Evolutionary conservation across 64 coral and sea anemone species (phyloP).

Genomic region (Montipora foliosa): DNA sequence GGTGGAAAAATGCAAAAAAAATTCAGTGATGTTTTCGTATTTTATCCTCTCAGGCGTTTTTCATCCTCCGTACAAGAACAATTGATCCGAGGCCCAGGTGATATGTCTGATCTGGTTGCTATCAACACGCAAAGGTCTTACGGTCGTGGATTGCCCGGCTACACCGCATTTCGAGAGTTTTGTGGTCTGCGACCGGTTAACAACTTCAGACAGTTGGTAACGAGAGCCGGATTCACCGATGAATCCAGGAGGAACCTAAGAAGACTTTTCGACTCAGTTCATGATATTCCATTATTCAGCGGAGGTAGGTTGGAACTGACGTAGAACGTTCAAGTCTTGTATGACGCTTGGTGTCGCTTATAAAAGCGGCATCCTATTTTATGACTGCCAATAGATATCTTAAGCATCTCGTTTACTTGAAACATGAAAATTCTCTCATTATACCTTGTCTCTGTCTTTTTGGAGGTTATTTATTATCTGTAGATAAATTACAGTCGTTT

Average conservation of each 20-base stretch:
- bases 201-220: not conserved
- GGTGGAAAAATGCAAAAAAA: not conserved
- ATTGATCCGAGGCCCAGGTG: not conserved
- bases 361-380: too few species aligned
- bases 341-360: too few species aligned
- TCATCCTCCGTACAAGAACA: constrained; percentile 50
- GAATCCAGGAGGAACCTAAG: not conserved
- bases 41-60: constrained; percentile 10
- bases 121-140: constrained; percentile 68
- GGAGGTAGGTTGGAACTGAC: not conserved
- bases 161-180: constrained; percentile 26
- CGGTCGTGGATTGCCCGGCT: constrained; percentile 69
- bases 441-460: too few species aligned
- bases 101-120: constrained; percentile 59
- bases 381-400: too few species aligned
- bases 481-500: too few species aligned
- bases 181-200: constrained; percentile 15
- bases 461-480: too few species aligned
- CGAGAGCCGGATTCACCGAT: not conserved
- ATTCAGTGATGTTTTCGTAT: not conserved
- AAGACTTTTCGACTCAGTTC: not conserved
- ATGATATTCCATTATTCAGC: not conserved
- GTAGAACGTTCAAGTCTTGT: too few species aligned
- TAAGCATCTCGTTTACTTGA: too few species aligned
- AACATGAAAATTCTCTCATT: too few species aligned